A percentile compares a stretch with the other conserved stretches of the same genome.
Evolutionary conservation across 92 coral and sea anemone species (phyloP).

Genomic region (Palythoa heliodiscus): DNA sequence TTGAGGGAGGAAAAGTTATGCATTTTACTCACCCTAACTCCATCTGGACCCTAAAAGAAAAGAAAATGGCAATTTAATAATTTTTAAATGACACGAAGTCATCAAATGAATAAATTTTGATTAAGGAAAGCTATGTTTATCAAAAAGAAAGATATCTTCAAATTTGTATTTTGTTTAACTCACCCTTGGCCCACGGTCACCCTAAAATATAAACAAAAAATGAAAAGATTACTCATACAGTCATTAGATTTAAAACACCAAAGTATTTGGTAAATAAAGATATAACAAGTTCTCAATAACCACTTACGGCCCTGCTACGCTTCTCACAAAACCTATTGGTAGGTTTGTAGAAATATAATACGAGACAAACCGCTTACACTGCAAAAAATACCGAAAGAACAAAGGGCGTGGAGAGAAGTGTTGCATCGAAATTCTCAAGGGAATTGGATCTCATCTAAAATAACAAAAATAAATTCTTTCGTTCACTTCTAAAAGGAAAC

Average conservation of each 20-base stretch:
- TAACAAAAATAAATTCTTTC: not conserved
- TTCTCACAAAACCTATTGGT: no score
- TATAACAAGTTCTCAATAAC: not conserved
- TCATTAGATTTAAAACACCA: no score
- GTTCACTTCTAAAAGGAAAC: not conserved
- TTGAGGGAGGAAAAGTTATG: not conserved
- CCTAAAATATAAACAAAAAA: not conserved
- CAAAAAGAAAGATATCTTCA: not conserved
- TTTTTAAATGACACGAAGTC: not conserved
- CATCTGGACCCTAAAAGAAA: slow-evolving; percentile 10
- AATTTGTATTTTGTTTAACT: not conserved
- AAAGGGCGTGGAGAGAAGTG: no score
- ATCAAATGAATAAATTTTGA: not conserved
- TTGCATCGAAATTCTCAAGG: no score
- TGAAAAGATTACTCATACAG: not conserved
- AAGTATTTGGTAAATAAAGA: not conserved
- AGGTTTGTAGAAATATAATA: no score
- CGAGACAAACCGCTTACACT: no score
- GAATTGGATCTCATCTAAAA: no score
- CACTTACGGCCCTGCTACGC: no score
- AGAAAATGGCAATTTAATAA: not conserved
- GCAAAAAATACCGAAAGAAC: no score
- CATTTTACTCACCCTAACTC: not conserved
- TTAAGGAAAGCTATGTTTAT: not conserved
- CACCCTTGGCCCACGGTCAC: slow-evolving; percentile 13